Conservation (phyloP, 2,797 vertebrate genomes). For the Sebastes vulpes region DNA sequence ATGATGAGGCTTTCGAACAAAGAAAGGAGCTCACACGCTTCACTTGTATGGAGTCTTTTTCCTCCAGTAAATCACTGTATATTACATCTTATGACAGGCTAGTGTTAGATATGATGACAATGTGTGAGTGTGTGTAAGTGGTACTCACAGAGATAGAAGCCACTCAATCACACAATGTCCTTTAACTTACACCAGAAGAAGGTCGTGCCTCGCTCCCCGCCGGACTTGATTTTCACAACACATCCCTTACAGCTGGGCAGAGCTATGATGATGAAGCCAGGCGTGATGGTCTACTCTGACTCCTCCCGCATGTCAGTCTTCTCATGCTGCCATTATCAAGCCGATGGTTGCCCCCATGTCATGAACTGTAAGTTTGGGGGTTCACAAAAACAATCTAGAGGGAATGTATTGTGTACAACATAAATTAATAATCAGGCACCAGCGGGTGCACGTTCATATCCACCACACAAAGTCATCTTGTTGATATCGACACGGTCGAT, state of each 20-base stretch:
- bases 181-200: conserved; percentile 42
- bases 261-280: conserved; percentile 49
- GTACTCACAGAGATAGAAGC: conserved; percentile 6
- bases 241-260: conserved; percentile 48
- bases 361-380: not conserved
- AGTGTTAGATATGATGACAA: conserved; percentile 50
- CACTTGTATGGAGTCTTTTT: not conserved
- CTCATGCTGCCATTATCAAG: conserved; percentile 18
- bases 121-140: conserved; percentile 27
- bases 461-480: no score
- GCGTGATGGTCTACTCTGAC: conserved; percentile 14
- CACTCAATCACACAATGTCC: conserved; percentile 41
- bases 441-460: not conserved
- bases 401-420: not conserved
- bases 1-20: conserved; percentile 44
- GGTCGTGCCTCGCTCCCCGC: conserved; percentile 41
- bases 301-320: conserved; percentile 18
- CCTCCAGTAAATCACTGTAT: conserved; percentile 41
- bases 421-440: not conserved
- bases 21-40: not conserved
- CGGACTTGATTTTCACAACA: conserved; percentile 28
- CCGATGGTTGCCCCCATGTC: not conserved
- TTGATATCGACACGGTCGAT: no score
- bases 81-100: conserved; percentile 20
- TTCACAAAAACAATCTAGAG: not conserved